Conservation (phyloP, 2,113 vertebrate species). For the Callospermophilus lateralis region DNA sequence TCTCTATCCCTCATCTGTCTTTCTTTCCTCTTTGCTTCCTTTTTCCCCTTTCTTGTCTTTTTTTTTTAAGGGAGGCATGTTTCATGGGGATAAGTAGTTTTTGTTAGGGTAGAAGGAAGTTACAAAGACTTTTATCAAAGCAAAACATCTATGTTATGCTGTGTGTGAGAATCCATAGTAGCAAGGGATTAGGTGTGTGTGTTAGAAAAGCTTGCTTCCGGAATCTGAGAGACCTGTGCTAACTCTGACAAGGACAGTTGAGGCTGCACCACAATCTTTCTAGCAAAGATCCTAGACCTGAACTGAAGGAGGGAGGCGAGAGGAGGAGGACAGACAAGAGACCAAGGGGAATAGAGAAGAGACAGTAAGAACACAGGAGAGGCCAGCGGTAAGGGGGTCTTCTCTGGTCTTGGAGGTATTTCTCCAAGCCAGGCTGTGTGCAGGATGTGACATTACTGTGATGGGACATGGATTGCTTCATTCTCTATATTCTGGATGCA, state of each 20-base stretch:
- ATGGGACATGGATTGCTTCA: background rate
- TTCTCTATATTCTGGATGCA: background rate
- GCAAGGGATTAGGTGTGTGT: background rate
- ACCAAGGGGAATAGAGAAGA: background rate
- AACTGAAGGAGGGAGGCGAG: background rate
- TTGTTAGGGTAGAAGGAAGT: conserved; percentile 11
- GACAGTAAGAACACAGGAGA: background rate
- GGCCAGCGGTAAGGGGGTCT: background rate
- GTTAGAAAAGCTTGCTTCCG: background rate
- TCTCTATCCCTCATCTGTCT: background rate
- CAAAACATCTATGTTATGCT: background rate
- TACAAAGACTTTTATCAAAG: conserved; percentile 4
- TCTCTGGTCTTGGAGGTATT: too few species aligned
- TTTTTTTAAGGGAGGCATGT: background rate
- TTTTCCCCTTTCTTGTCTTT: background rate
- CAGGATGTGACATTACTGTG: background rate
- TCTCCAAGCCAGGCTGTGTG: background rate
- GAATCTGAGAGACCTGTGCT: background rate
- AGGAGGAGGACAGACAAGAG: background rate
- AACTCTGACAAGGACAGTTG: background rate
- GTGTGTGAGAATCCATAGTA: background rate
- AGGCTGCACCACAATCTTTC: background rate
- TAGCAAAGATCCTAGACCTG: background rate
- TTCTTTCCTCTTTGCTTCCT: background rate
- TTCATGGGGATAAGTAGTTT: background rate